These are phyloP conservation scores for Clamator glandarius DNA, from an alignment of 2,797 vertebrate genomes.

Conservation along the genomic window DNA sequence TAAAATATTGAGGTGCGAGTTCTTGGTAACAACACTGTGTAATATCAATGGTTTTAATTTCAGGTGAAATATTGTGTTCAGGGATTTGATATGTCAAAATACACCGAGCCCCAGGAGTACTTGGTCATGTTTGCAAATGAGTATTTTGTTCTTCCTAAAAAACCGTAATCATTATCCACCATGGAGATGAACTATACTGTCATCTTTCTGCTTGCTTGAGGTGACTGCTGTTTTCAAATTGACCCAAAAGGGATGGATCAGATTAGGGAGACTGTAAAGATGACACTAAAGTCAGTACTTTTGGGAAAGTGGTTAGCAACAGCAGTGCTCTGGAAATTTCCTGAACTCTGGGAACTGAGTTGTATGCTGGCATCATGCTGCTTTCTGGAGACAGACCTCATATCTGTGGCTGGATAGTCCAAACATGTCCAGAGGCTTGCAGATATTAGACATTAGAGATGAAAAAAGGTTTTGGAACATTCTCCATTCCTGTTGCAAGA, in stretches of 20 bases:
- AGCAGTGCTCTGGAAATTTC: neutral
- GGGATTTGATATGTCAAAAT: neutral
- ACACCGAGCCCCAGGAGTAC: neutral
- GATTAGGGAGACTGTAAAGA: neutral
- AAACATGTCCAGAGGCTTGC: neutral
- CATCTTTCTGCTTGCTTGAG: neutral
- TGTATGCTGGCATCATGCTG: neutral
- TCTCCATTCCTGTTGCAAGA: neutral
- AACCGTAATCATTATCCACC: neutral
- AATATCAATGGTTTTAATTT: slow-evolving; percentile 5
- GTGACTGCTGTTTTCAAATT: neutral
- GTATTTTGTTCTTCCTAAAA: neutral
- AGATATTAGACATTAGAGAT: neutral
- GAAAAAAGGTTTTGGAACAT: neutral
- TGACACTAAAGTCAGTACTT: neutral
- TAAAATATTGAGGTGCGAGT: neutral
- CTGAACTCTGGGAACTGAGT: neutral
- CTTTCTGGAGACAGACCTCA: neutral
- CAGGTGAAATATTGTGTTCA: neutral
- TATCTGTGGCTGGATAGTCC: neutral
- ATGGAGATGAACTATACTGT: neutral
- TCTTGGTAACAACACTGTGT: neutral
- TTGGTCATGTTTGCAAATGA: neutral
- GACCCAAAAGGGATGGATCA: neutral
- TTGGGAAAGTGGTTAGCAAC: neutral